Conservation (phyloP, 2,797 vertebrate species). For the Schizothorax lantsangensis region DNA sequence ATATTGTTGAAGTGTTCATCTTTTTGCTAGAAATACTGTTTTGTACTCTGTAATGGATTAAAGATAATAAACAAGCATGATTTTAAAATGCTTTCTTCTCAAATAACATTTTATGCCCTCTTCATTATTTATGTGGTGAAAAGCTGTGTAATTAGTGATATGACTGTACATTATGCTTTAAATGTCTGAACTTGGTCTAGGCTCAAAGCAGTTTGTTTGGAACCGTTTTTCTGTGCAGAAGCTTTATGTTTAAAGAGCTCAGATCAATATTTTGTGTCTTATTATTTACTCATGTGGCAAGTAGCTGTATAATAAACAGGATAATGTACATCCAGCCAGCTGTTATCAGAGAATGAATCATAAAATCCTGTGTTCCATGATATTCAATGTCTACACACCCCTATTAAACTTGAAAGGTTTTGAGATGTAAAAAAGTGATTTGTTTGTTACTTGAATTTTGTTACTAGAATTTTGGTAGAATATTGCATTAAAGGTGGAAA, state of each 20-base stretch:
- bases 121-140: not conserved
- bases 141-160: not conserved
- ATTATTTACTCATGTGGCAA: not conserved
- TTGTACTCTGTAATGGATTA: not conserved
- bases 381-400: not conserved
- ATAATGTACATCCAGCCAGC: not conserved
- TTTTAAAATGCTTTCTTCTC: not conserved
- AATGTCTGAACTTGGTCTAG: not conserved
- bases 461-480: not conserved
- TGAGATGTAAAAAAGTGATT: not conserved
- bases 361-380: not conserved
- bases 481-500: not conserved
- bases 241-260: not conserved
- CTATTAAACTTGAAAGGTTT: not conserved
- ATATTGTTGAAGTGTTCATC: not conserved
- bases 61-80: not conserved
- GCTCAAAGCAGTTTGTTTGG: not conserved
- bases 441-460: not conserved
- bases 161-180: not conserved
- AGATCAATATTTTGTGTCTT: not conserved
- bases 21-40: not conserved
- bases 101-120: not conserved
- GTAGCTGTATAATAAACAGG: not conserved
- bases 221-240: not conserved
- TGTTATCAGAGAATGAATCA: not conserved